Evolutionary conservation across 2,113 vertebrate genomes (phyloP), one percentile per base, ranked within the genome.

Genomic region (Paedocypris sp.): DNA sequence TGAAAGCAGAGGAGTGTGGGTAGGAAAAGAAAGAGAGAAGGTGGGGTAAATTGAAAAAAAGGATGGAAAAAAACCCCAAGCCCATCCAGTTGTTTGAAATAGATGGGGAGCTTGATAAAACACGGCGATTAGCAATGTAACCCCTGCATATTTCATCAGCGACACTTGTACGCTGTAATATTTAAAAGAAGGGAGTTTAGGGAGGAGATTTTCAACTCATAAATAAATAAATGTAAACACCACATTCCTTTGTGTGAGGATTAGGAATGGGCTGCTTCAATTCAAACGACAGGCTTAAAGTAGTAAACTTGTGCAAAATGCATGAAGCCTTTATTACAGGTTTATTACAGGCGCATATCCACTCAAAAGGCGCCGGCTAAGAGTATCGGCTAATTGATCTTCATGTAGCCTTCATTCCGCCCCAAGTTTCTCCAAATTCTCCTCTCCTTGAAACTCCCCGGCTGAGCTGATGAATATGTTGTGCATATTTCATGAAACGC

Each of bases 401-500:
- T n/a, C n/a, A n/a, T n/a, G 29, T 31, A 22, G 29, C 10, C 15
- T 12, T 20, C 18, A 15, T 22, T 8, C 45, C 25, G 10, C 2
- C n/a, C 6, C 5, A 47, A 47, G 31, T 51, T 8, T 15, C 47
- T 50, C 58, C 29, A 45, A 56, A 52, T 11, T 33, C 50, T 56
- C 52, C 42, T 32, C 57, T 63, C 25, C 26, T 51, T 66, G 29
- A 47, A 36, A 48, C 45, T 58, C 56, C 49, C 58, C 57, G 31
- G 62, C 70, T 13, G 52, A 62, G 58, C 32, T 59, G 66, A 73
- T 72, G 70, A 72, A 72, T 68, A 72, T 72, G 57, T 64, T 5
- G 16, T 3, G 29, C 45, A 25, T 46, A 25, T 61, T 65, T 57
- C 62, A 54, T 33, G 33, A 10, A 19, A 19, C 26, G 25, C 41